Percentiles rank a stretch among this genome's conserved stretches.
Conservation (phyloP, 1,140 invertebrate genomes). For the Alviniconcha marisindica region DNA sequence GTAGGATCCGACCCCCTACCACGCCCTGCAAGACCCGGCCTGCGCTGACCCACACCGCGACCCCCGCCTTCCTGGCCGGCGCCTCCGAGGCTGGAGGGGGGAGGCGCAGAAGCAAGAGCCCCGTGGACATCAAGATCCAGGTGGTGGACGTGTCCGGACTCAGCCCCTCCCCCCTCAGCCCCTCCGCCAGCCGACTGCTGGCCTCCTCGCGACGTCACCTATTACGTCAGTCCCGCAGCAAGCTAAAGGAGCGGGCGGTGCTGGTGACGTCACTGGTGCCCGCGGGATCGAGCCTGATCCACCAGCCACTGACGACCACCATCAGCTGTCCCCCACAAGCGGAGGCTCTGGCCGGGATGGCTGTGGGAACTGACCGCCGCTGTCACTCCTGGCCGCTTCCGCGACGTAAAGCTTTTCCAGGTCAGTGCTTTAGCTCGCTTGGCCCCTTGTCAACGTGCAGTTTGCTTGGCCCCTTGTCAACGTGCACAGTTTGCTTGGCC, state of each 20-base stretch:
- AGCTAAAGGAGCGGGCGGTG: conserved; percentile 33
- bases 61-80: background rate
- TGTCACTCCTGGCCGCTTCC: conserved; percentile 14
- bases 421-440: too few relatives aligned
- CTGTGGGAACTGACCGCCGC: background rate
- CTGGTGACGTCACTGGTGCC: conserved; percentile 29
- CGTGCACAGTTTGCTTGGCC: too few relatives aligned
- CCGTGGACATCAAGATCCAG: conserved; percentile 30
- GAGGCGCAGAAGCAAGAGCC: background rate
- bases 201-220: conserved; percentile 30
- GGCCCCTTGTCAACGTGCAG: too few relatives aligned
- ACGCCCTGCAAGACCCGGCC: conserved; percentile 1
- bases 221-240: conserved; percentile 37
- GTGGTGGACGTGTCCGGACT: conserved; percentile 33
- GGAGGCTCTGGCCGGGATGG: conserved; percentile 5
- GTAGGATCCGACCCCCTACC: background rate
- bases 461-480: too few relatives aligned
- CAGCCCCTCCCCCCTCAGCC: conserved; percentile 32
- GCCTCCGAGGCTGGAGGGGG: background rate
- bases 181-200: conserved; percentile 32
- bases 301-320: conserved; percentile 41
- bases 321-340: conserved; percentile 42
- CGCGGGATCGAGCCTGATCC: background rate
- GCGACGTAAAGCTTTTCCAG: conserved; percentile 33
- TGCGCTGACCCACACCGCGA: background rate